Evolutionary conservation across 2,797 vertebrate genomes (phyloP), one percentile per base, ranked within the genome.

Genomic region (Synanceia verrucosa): DNA sequence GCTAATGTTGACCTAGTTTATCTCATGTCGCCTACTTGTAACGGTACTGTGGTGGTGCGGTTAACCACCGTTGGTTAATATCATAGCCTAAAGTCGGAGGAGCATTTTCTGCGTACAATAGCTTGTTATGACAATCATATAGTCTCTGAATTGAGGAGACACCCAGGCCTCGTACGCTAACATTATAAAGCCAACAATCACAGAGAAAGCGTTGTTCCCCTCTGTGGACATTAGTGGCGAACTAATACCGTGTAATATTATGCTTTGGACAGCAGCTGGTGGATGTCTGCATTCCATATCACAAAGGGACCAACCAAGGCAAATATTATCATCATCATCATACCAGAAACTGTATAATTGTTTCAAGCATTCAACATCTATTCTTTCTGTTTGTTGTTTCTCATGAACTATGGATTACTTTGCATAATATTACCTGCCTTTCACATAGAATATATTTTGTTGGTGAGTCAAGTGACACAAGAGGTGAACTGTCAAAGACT

Each of bases 401-500:
- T 19, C n/a, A n/a, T n/a, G n/a, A n/a, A n/a, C n/a, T n/a, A n/a
- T n/a, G n/a, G n/a, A n/a, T n/a, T n/a, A n/a, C n/a, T n/a, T n/a
- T n/a, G n/a, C n/a, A n/a, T n/a, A n/a, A n/a, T n/a, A n/a, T n/a
- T n/a, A 26, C 9, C 13, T 43, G 39, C 10, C 46, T 33, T 9
- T 73, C 8, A 21, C 0, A 0, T 19, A 62, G 11, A 43, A 43
- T 37, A 13, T 58, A 33, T 37, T 23, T 65, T 34, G 28, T 58
- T 71, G 18, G 73, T 47, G 36, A 60, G 50, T 65, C 31, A 58
- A 47, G 48, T 60, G 53, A 68, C 68, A 61, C 28, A 58, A 37
- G 70, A 56, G 37, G 61, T 79, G 67, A 88, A 67, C 65, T 41
- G 62, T 83, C 55, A 80, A 51, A 74, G 53, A 23, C 66, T 68